A percentile compares a stretch with the other conserved stretches of the same genome.
phyloP scores from a whole-genome alignment of 1,140 invertebrate genomes.

The Helicorthomorpha holstii region DNA sequence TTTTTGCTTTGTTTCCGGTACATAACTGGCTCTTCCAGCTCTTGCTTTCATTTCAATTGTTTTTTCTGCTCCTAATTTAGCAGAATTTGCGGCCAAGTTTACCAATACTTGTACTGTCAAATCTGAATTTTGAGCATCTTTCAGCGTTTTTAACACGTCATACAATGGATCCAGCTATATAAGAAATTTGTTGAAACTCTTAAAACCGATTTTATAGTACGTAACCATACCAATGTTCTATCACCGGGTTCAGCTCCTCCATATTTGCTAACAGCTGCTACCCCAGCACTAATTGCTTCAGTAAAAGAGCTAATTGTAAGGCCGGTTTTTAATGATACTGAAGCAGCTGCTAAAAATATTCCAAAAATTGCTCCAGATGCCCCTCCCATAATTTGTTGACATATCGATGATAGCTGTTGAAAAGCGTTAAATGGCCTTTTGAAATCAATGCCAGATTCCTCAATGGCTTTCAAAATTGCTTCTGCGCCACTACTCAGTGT shows the following conservation, averaged over 20 bases:
- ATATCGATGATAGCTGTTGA: conserved; percentile 21
- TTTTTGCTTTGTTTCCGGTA: conserved; percentile 19
- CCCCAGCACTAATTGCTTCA: conserved; percentile 29
- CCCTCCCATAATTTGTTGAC: conserved; percentile 47
- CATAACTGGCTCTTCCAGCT: conserved; percentile 30
- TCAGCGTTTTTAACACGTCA: background rate
- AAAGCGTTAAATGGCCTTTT: conserved; percentile 7
- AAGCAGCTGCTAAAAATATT: conserved; percentile 46
- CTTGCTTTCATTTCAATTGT: conserved; percentile 26
- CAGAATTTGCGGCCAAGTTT: background rate
- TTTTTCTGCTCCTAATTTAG: conserved; percentile 14
- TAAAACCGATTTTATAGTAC: background rate
- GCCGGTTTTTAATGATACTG: conserved; percentile 22
- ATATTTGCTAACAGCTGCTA: conserved; percentile 45
- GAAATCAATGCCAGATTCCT: background rate
- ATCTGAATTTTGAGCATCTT: background rate
- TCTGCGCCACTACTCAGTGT: conserved; percentile 46
- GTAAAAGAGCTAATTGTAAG: conserved; percentile 27
- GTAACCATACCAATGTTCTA: conserved; percentile 43
- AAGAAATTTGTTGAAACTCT: background rate
- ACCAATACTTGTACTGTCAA: background rate
- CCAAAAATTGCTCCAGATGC: conserved; percentile 52
- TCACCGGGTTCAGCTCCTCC: conserved; percentile 53
- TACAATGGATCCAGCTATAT: background rate
- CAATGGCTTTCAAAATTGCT: conserved; percentile 1